phyloP scores from a whole-genome alignment of 2,888 invertebrate genomes.

The Tetragonisca angustula region DNA sequence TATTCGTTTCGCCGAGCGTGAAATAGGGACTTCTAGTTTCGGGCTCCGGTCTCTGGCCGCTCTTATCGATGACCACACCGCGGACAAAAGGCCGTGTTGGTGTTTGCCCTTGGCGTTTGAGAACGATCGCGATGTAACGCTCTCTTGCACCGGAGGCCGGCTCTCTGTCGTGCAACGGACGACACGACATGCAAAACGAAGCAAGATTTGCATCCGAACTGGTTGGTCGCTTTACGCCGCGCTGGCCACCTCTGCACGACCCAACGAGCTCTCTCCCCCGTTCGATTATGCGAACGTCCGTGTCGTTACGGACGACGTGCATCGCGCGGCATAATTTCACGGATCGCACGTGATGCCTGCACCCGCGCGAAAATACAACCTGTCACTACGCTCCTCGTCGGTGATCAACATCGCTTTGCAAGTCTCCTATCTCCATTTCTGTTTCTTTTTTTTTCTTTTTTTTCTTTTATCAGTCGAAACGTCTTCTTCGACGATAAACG shows the following conservation, averaged over 20 bases:
- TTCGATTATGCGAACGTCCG: conserved; percentile 77
- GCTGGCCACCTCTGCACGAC: conserved; percentile 33
- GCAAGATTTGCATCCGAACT: conserved; percentile 79
- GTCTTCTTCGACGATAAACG: too few species aligned
- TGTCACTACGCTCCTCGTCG: not conserved
- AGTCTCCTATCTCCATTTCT: too few species aligned
- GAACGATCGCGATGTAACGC: conserved; percentile 65
- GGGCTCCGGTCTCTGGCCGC: not conserved
- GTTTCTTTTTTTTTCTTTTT: not conserved
- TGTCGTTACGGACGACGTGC: conserved; percentile 75
- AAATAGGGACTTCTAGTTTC: too few species aligned
- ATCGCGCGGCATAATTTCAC: conserved; percentile 78
- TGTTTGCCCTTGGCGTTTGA: conserved; percentile 27
- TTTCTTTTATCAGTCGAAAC: not conserved
- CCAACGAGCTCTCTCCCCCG: conserved; percentile 55
- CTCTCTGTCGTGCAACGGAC: conserved; percentile 66
- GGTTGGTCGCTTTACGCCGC: conserved; percentile 70
- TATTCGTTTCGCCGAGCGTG: too few species aligned
- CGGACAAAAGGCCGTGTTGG: conserved; percentile 32
- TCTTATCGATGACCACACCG: conserved; percentile 39
- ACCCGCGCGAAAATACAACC: conserved; percentile 37
- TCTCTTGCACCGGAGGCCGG: conserved; percentile 62
- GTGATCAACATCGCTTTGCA: not conserved
- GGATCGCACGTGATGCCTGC: conserved; percentile 71
- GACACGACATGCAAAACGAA: conserved; percentile 79